phyloP scores from a whole-genome alignment of 2,113 vertebrate species.

The Columbina picui region DNA sequence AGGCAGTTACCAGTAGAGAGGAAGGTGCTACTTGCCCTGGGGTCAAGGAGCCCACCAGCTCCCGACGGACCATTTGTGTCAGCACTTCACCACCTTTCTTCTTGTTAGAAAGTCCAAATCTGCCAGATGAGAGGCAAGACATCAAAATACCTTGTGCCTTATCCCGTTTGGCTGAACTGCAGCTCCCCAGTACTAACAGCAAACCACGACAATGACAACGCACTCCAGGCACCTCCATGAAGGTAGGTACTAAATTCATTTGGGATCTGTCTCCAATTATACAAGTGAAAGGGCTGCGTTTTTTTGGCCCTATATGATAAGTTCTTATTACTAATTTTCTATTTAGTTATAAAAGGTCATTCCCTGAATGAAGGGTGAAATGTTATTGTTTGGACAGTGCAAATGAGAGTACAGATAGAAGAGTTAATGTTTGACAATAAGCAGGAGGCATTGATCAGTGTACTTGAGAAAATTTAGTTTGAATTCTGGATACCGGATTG shows the following conservation, averaged over 20 bases:
- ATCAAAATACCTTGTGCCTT: neutral
- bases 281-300: neutral
- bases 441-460: neutral
- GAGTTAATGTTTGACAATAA: neutral
- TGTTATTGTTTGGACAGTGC: neutral
- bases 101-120: neutral
- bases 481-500: neutral
- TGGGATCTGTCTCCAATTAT: neutral
- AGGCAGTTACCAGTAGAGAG: neutral
- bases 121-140: neutral
- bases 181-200: neutral
- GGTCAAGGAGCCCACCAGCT: neutral
- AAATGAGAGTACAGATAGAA: neutral
- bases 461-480: neutral
- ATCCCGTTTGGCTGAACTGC: neutral
- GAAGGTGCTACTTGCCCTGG: neutral
- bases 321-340: neutral
- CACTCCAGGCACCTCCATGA: fast-evolving
- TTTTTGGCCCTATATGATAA: neutral
- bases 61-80: fast-evolving
- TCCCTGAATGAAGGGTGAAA: neutral
- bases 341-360: neutral
- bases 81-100: neutral
- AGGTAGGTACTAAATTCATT: neutral
- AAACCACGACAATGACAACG: neutral